Conservation (phyloP, 2,888 invertebrate species). For the Prosopocoilus inquinatus region DNA sequence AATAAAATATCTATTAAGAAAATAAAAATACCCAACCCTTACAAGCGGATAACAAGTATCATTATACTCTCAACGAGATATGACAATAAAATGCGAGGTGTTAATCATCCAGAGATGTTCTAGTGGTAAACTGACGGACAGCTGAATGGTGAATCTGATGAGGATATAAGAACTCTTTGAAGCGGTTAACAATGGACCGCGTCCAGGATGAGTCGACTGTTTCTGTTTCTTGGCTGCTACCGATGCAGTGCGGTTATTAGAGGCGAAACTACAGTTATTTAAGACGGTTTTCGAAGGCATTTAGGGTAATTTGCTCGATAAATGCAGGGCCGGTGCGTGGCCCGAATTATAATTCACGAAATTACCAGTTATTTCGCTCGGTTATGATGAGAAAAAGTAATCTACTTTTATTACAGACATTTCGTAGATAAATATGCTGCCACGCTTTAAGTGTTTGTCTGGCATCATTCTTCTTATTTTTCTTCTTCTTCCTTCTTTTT, state of each 20-base stretch:
- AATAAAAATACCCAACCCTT: conserved; percentile 35
- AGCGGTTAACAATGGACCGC: conserved; percentile 41
- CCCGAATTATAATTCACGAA: conserved; percentile 9
- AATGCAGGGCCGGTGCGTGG: not conserved
- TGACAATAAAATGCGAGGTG: conserved; percentile 43
- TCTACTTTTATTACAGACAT: too few species aligned
- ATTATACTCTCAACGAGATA: conserved; percentile 39
- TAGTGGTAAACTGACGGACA: conserved; percentile 47
- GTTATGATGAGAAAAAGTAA: too few species aligned
- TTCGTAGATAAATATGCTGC: too few species aligned
- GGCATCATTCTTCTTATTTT: too few species aligned
- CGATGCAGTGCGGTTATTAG: conserved; percentile 31
- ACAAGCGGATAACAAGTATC: conserved; percentile 41
- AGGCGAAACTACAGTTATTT: conserved; percentile 28
- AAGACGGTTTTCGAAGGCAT: conserved; percentile 24
- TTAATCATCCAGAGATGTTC: conserved; percentile 47
- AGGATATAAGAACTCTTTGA: conserved; percentile 42
- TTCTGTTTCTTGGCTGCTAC: conserved; percentile 29
- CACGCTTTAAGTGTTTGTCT: too few species aligned
- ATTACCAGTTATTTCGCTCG: conserved; percentile 13
- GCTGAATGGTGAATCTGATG: conserved; percentile 43
- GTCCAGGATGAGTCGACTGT: conserved; percentile 41
- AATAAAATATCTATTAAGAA: conserved; percentile 26
- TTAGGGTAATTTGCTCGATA: conserved; percentile 26
- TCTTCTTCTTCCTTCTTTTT: too few species aligned